Evolutionary conservation across 2,113 vertebrate genomes (phyloP), one percentile per base, ranked within the genome.

Genomic region (Coturnix japonica): DNA sequence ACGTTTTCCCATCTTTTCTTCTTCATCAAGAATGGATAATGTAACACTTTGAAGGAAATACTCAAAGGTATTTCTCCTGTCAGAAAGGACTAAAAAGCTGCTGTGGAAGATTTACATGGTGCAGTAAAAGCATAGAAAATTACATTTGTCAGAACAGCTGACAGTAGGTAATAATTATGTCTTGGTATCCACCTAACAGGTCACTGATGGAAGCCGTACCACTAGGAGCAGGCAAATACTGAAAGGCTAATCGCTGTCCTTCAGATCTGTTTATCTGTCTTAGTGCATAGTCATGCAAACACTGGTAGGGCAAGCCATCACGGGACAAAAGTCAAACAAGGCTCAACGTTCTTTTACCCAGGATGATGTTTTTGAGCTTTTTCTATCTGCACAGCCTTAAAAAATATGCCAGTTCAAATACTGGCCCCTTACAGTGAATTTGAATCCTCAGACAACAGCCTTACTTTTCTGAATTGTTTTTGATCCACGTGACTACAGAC

Each of bases 261-360:
- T 93, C 81, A 89, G 56, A 92, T 85, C 46, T 92, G 47, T 87
- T 95, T 82, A 91, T 91, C 49, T 76, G 51, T 85, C 60, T 91
- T 85, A 80, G 67, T 64, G 39, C 43, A 71, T 9, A 83, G 61
- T 60, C 64, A 87, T 37, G 31, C 47, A 92, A 89, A 80, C 72
- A 82, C 18, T 49, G 57, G 70, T 53, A 89, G 87, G 60, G 80
- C 28, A 77, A 91, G 43, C n/a, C 85, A 75, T 47, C 65, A 92
- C 43, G 80, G 44, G 83, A 61, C 31, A 78, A 61, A 85, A 94
- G 47, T 88, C 60, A 89, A 91, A 91, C 31, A 39, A 92, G 60
- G 41, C 39, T 91, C 20, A 53, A 47, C 22, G 28, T 25, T 83
- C 89, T 93, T 94, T 92, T 51, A 92, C 19, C 57, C 53, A 65